Base-by-base conservation (phyloP, 2,113 vertebrate species). In the Erinaceus europaeus region DNA sequence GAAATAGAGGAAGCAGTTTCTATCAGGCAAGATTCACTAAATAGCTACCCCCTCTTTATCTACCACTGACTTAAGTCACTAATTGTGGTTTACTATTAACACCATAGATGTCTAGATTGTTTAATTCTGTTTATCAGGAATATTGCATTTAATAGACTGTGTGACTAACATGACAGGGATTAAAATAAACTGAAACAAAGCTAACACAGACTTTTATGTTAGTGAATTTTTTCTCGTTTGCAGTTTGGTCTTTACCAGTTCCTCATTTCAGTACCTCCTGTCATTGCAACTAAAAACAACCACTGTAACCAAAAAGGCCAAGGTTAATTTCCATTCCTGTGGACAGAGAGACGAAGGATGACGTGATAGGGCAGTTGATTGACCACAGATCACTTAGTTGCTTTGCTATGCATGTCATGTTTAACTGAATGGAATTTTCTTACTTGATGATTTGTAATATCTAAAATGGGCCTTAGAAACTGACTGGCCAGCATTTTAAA, bases 141-240 rank as follows among this genome's bases (percentile, higher is more conserved):
- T 29, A 29, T 52, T 67, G 17, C n/a, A 46, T 75, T 90, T 88
- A 25, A 62, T 79, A 74, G 61, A 65, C 83, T 85, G 53, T 46
- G 13, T 62, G 50, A 50, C 17, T 48, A 75, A n/a, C 61, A 50
- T 29, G 38, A 27, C 55, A 80, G 62, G 21, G 21, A 32, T 48
- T 80, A 7, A 88, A 77, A 86, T 13, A 59, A 78, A 86, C 40
- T 64, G 59, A 74, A 86, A 42, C 42, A 23, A 9, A 46, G 36
- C 18, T 86, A 42, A 57, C 57, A 50, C 25, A 50, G 36, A 21
- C 46, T 86, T 65, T 46, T 85, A 59, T 76, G 59, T 86, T 5
- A 62, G 44, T 69, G 46, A 76, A 34, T 13, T 38, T 91, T 71
- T 64, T 59, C 55, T 59, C 55, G 20, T 67, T 68, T 82, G 38